Percentiles rank a stretch among this genome's conserved stretches.
Evolutionary conservation across 2,888 invertebrate genomes (phyloP).

Genomic region (Callinectes sapidus): DNA sequence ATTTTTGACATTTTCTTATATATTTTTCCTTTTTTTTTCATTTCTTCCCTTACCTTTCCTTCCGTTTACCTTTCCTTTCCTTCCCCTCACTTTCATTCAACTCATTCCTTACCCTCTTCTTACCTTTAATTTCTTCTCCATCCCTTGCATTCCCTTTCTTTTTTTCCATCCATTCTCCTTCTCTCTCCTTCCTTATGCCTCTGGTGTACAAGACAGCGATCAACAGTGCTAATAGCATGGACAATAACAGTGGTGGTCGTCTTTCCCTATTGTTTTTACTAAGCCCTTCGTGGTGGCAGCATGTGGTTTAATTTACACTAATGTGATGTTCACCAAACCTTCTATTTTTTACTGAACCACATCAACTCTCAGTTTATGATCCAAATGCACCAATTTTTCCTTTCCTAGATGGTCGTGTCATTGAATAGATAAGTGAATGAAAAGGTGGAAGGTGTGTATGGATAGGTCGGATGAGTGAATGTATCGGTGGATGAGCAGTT

Average conservation of each 20-base stretch:
- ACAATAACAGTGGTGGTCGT: neutral
- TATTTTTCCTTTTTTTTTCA: neutral
- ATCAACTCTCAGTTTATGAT: no score
- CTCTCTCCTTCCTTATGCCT: neutral
- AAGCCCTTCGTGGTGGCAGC: no score
- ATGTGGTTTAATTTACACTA: no score
- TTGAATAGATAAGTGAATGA: no score
- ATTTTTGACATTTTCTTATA: neutral
- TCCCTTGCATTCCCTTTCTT: neutral
- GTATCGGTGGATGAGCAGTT: no score
- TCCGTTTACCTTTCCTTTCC: neutral
- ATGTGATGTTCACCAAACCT: no score
- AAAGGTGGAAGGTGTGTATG: no score
- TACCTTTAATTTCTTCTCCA: neutral
- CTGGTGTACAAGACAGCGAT: neutral
- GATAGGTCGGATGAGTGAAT: no score
- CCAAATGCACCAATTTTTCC: no score
- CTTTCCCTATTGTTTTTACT: no score
- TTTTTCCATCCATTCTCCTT: neutral
- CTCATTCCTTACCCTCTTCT: neutral
- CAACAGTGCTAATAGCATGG: neutral
- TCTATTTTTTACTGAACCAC: no score
- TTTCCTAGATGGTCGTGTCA: no score
- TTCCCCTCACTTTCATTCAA: neutral
- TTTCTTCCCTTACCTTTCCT: neutral